Base-by-base conservation (phyloP, 2,797 vertebrate species). In the Oophaga sylvatica region DNA sequence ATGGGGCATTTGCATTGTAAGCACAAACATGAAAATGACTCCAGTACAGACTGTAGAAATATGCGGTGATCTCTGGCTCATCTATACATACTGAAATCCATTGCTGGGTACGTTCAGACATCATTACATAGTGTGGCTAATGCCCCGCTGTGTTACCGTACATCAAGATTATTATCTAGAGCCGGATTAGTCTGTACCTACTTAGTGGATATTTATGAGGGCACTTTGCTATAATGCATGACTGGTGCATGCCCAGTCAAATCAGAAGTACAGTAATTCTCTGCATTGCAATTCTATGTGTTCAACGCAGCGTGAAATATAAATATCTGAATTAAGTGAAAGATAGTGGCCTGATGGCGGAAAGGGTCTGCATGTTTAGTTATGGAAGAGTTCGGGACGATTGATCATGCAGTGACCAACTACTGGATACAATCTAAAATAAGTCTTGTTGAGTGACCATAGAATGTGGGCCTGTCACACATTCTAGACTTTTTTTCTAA, bases 161-260 rank as follows among this genome's bases (percentile, higher is more conserved):
- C 56, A 89, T 89, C 87, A 89, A 60, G 62, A 82, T 86, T 68
- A 82, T 89, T 85, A 89, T 82, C 83, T 85, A 45, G 45, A 62
- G 22, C 31, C 65, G 53, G 80, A 89, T 86, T 85, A 86, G 79
- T n/a, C 59, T 86, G 71, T 86, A 86, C 70, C 87, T 85, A 88
- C 83, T 86, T 86, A 89, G 59, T 82, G 73, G 78, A 89, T 82
- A 89, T 89, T 89, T 89, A 89, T 89, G 83, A 89, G 48, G 71
- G 71, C 62, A 89, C 79, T 81, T 85, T 86, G 70, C 81, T 77
- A 82, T 77, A 89, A 81, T 81, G 68, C 83, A 88, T 48, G 70
- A 71, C 87, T 86, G 79, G 60, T 89, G 84, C n/a, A 85, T 85
- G 78, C 78, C 77, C 83, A 73, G 67, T 84, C 77, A 65, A 65